These are phyloP conservation scores for Oreochromis niloticus DNA, from an alignment of 2,113 vertebrate genomes.

Conservation along the genomic window DNA sequence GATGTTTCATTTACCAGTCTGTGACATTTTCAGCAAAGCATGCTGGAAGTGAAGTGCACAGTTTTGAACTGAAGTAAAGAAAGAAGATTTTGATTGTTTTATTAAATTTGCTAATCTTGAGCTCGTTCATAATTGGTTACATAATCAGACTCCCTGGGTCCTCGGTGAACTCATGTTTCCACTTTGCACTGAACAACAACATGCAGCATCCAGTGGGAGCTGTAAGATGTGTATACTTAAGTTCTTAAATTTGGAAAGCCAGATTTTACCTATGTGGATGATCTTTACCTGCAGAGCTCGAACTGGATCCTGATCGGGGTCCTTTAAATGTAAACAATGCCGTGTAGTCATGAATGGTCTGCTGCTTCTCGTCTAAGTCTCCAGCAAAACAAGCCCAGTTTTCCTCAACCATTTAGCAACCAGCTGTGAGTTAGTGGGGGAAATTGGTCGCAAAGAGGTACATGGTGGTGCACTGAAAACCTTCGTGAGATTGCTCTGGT, in stretches of 20 bases:
- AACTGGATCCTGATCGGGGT: not conserved
- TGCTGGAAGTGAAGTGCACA: not conserved
- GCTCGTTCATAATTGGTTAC: not conserved
- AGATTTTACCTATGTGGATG: not conserved
- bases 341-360: not conserved
- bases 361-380: not conserved
- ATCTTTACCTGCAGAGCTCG: not conserved
- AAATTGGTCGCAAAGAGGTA: not conserved
- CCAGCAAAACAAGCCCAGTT: not conserved
- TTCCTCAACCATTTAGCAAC: not conserved
- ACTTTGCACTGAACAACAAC: not conserved
- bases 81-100: not conserved
- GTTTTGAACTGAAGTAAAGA: not conserved
- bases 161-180: not conserved
- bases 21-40: not conserved
- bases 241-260: not conserved
- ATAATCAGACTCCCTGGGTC: not conserved
- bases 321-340: not conserved
- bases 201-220: not conserved
- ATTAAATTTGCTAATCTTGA: not conserved
- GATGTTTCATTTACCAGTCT: not conserved
- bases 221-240: not conserved
- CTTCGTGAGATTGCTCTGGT: not conserved
- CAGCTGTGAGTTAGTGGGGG: not conserved
- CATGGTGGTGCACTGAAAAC: not conserved